A percentile compares a stretch with the other conserved stretches of the same genome.
These are phyloP conservation scores for Apamea monoglypha DNA, from an alignment of 2,888 invertebrate genomes.

Conservation along the genomic window DNA sequence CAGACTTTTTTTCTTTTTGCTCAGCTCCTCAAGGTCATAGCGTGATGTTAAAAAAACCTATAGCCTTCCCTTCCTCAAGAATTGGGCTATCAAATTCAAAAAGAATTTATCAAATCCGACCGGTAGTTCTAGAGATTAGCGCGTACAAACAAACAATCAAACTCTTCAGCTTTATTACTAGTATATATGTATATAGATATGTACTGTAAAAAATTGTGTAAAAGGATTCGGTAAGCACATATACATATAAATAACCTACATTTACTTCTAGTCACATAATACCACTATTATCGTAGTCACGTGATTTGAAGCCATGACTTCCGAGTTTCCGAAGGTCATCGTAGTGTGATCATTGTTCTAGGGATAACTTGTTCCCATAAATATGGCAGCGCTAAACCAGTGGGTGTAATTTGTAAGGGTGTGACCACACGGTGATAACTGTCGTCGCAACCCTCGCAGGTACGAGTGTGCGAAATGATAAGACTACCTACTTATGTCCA, in stretches of 20 bases:
- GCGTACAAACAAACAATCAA: not conserved
- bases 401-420: conserved; percentile 64
- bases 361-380: conserved; percentile 52
- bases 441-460: conserved; percentile 53
- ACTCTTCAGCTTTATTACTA: not conserved
- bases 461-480: conserved; percentile 56
- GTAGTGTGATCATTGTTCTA: conserved; percentile 42
- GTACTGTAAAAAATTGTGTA: conserved; percentile 7
- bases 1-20: not conserved
- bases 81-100: not conserved
- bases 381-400: conserved; percentile 41
- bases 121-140: not conserved
- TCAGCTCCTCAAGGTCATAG: not conserved
- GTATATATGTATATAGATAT: too few relatives aligned
- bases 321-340: conserved; percentile 38
- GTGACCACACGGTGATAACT: conserved; percentile 57
- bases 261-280: not conserved
- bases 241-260: conserved; percentile 11
- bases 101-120: not conserved
- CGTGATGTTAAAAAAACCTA: not conserved
- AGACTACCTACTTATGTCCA: conserved; percentile 38
- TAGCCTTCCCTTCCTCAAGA: not conserved
- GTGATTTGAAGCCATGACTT: conserved; percentile 24
- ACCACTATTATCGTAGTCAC: not conserved
- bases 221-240: conserved; percentile 9